Base-by-base conservation (phyloP, 2,113 vertebrate species). In the Alligator sinensis region DNA sequence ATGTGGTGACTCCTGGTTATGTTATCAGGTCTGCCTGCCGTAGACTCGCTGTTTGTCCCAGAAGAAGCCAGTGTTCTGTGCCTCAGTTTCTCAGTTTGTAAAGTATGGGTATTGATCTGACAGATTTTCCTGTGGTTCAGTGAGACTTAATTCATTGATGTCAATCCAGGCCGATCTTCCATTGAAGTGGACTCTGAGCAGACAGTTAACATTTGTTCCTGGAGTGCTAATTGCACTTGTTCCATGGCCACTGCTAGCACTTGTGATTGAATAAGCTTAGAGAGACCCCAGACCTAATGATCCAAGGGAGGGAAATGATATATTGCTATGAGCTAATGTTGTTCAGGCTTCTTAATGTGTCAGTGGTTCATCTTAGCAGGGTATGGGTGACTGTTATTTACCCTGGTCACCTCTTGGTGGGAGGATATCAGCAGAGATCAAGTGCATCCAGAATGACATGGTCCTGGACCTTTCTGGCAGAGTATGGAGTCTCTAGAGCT, bases 141-240 rank as follows among this genome's bases (percentile, higher is more conserved):
- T 22, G 47, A 74, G 28, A 34, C 59, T 62, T 82, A 88, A 88
- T 83, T 79, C 85, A 64, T 5, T 81, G 14, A 58, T 93, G 57
- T 60, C 91, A 90, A 47, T 62, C 47, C 66, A 89, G 90, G 47
- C 70, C 84, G 93, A 92, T 94, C 93, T 87, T 89, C 88, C 88
- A 68, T 55, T 87, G 38, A 91, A 88, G 15, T 16, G 38, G 25
- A 16, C 78, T 93, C 88, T 95, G 88, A 82, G 85, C 47, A 93
- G 90, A 62, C 57, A 90, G 19, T 66, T 38, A 25, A 55, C 61
- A 25, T 93, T 93, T 89, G 14, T 57, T 80, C 68, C 91, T 86
- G 34, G 89, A 89, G 18, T 89, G 74, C 74, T 72, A 19, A 83
- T 90, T 89, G 54, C 84, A 58, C 68, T 74, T 92, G 82, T 82